A percentile compares a stretch with the other conserved stretches of the same genome.
These are phyloP conservation scores for Cryptophagus acutangulus DNA, from an alignment of 2,888 invertebrate species.

Conservation along the genomic window DNA sequence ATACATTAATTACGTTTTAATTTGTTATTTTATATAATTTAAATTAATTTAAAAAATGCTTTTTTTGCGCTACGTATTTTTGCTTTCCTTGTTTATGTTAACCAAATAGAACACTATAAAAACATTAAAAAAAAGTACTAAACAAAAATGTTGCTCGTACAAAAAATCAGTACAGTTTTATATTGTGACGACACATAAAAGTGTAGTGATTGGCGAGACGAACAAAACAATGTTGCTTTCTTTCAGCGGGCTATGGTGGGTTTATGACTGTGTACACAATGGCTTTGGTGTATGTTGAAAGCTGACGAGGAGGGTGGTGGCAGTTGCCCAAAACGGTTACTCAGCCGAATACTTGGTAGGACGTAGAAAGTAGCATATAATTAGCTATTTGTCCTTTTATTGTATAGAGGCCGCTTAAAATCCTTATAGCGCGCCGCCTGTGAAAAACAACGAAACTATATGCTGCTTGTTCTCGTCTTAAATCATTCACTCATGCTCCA, in stretches of 20 bases:
- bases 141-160: slow-evolving; percentile 2
- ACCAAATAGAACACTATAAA: no score
- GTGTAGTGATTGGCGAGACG: slow-evolving; percentile 6
- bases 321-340: slow-evolving; percentile 30
- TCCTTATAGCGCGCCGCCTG: neutral
- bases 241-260: slow-evolving; percentile 44
- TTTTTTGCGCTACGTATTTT: slow-evolving; percentile 42
- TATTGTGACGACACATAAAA: no score
- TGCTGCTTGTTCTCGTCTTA: slow-evolving; percentile 43
- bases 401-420: no score
- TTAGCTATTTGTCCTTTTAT: no score
- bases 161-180: no score
- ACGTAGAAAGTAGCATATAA: slow-evolving; percentile 20
- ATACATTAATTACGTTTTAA: no score
- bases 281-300: slow-evolving; percentile 46
- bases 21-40: no score
- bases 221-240: slow-evolving; percentile 42
- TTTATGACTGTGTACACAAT: slow-evolving; percentile 47
- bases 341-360: slow-evolving; percentile 36
- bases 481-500: slow-evolving; percentile 31
- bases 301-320: slow-evolving; percentile 37
- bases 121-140: slow-evolving; percentile 4
- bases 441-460: slow-evolving; percentile 12
- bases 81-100: slow-evolving; percentile 41
- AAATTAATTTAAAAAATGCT: slow-evolving; percentile 31